These are phyloP conservation scores for Cryptomyrus ogoouensis DNA, from an alignment of 2,113 vertebrate genomes.

Conservation along the genomic window DNA sequence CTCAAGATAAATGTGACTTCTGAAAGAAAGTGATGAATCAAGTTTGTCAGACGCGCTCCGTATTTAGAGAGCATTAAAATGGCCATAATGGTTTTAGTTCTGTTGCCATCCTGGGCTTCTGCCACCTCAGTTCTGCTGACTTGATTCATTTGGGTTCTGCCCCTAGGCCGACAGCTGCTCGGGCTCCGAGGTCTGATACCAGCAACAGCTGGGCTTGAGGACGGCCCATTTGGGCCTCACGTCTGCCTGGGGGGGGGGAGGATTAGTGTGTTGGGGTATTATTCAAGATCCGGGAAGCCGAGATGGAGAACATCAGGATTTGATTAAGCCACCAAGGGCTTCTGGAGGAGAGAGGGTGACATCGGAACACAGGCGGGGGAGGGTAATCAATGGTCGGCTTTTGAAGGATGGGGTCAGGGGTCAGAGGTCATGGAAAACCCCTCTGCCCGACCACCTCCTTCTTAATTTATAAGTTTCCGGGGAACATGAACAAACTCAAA, in stretches of 20 bases:
- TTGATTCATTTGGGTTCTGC: background rate
- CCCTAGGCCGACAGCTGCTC: background rate
- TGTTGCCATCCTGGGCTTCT: background rate
- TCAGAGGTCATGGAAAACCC: background rate
- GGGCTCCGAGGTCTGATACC: background rate
- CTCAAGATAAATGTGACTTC: background rate
- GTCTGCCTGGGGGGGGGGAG: background rate
- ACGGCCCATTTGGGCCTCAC: background rate
- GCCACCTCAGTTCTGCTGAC: background rate
- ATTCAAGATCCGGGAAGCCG: background rate
- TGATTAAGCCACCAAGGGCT: constrained; percentile 46
- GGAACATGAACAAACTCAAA: constrained; percentile 13
- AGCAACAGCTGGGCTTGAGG: background rate
- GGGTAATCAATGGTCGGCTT: constrained; percentile 40
- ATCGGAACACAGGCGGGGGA: constrained; percentile 26
- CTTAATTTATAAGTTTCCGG: constrained; percentile 6
- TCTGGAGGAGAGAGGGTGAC: constrained; percentile 29
- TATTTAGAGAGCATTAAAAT: background rate
- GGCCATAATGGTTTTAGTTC: background rate
- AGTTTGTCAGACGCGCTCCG: background rate
- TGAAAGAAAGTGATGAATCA: background rate
- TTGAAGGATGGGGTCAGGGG: constrained; percentile 7
- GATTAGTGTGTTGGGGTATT: background rate
- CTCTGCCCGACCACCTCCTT: background rate
- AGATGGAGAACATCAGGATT: constrained; percentile 56